Conservation (phyloP, 2,113 vertebrate species). For the Verasper variegatus region DNA sequence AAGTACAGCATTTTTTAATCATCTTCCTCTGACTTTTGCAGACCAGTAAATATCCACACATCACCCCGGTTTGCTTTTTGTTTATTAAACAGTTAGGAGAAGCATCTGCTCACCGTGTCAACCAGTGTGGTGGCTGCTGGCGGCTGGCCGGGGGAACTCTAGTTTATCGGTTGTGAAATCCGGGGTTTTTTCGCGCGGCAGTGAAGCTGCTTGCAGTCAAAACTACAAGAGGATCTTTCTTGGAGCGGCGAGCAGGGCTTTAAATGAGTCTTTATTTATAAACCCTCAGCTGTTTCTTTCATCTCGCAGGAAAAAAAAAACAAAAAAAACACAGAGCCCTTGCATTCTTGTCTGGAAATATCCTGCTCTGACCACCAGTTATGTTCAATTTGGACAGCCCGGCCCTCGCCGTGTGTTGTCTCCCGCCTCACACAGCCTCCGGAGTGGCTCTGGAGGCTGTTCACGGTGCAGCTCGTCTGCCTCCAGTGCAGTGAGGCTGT, state of each 20-base stretch:
- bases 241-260: slow-evolving; percentile 71
- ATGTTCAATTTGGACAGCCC: slow-evolving; percentile 78
- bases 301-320: slow-evolving; percentile 65
- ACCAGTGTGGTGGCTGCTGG: not conserved
- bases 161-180: slow-evolving; percentile 68
- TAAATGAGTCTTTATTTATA: slow-evolving; percentile 85
- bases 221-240: slow-evolving; percentile 79
- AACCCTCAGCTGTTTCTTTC: slow-evolving; percentile 86
- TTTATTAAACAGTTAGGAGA: not conserved
- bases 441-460: not conserved
- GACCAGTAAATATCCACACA: not conserved
- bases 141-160: slow-evolving; percentile 26
- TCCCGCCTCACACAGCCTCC: slow-evolving; percentile 31
- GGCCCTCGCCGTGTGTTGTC: slow-evolving; percentile 50
- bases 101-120: not conserved
- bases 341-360: slow-evolving; percentile 85
- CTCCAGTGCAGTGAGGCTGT: too few relatives aligned
- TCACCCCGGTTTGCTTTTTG: not conserved
- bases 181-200: slow-evolving; percentile 60
- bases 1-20: not conserved
- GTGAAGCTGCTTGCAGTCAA: slow-evolving; percentile 58
- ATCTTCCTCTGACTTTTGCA: not conserved
- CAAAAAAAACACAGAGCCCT: slow-evolving; percentile 65
- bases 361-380: slow-evolving; percentile 81
- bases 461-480: too few relatives aligned